Conservation (phyloP, 2,888 invertebrate species). For the Dasypolia templi region DNA sequence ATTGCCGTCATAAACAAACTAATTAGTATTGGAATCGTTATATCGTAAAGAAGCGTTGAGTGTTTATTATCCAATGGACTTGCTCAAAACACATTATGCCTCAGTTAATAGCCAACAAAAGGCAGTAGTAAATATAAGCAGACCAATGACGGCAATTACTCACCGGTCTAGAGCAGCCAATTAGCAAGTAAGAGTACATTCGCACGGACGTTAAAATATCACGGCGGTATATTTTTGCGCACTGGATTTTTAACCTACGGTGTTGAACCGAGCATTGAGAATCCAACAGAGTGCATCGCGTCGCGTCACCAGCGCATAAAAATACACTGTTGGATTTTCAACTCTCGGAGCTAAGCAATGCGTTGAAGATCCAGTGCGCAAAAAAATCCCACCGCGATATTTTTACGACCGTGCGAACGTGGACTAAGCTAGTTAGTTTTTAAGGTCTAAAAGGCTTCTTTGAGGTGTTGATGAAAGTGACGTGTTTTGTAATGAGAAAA, state of each 20-base stretch:
- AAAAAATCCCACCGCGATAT: no score
- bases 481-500: conserved; percentile 8
- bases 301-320: no score
- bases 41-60: conserved; percentile 38
- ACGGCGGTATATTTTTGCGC: no score
- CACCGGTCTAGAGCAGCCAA: conserved; percentile 56
- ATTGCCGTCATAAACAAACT: conserved; percentile 38
- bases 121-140: conserved; percentile 57
- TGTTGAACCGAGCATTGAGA: no score
- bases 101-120: conserved; percentile 57
- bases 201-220: no score
- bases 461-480: conserved; percentile 31
- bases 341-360: no score
- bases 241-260: no score
- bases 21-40: conserved; percentile 46
- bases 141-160: conserved; percentile 62
- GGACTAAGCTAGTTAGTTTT: conserved; percentile 45
- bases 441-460: conserved; percentile 50
- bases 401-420: no score
- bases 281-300: no score
- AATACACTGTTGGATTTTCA: no score
- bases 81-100: conserved; percentile 42
- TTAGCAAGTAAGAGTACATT: no score
- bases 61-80: conserved; percentile 48
- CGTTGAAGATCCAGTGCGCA: no score